A percentile compares a stretch with the other conserved stretches of the same genome.
Evolutionary conservation across 1,140 invertebrate species (phyloP).

Genomic region (Kradibia gibbosae): DNA sequence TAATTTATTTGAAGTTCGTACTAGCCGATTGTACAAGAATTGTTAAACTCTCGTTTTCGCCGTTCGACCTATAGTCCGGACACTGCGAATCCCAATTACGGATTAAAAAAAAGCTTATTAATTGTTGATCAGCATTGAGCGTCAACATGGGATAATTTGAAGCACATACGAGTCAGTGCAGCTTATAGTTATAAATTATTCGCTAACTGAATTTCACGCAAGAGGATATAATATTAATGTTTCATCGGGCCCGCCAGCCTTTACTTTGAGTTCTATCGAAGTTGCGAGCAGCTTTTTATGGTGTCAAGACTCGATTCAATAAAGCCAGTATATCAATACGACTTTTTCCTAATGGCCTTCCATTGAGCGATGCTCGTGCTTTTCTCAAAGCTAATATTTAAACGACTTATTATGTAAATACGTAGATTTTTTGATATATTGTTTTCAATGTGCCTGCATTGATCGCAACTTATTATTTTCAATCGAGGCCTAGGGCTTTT

Average conservation of each 20-base stretch:
- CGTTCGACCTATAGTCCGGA: background rate
- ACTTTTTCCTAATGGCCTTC: background rate
- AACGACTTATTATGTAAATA: background rate
- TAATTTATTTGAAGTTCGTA: background rate
- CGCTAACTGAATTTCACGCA: background rate
- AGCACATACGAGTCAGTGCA: background rate
- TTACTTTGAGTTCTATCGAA: slow-evolving; percentile 17
- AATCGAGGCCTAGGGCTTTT: too few species aligned
- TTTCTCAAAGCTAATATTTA: background rate
- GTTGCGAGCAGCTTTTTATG: background rate
- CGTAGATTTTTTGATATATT: background rate
- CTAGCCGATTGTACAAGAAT: background rate
- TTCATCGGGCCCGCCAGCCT: background rate
- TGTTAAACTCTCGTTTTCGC: background rate
- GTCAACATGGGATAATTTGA: background rate
- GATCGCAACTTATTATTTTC: too few species aligned
- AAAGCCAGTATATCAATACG: background rate
- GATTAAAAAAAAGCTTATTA: background rate
- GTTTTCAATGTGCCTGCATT: too few species aligned
- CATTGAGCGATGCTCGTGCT: background rate
- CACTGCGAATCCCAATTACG: background rate
- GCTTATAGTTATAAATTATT: background rate
- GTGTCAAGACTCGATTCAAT: background rate
- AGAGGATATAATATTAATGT: slow-evolving; percentile 3
- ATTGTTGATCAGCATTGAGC: too few species aligned